Base-by-base conservation (phyloP, 2,113 vertebrate genomes). In the Urocolius indicus region DNA sequence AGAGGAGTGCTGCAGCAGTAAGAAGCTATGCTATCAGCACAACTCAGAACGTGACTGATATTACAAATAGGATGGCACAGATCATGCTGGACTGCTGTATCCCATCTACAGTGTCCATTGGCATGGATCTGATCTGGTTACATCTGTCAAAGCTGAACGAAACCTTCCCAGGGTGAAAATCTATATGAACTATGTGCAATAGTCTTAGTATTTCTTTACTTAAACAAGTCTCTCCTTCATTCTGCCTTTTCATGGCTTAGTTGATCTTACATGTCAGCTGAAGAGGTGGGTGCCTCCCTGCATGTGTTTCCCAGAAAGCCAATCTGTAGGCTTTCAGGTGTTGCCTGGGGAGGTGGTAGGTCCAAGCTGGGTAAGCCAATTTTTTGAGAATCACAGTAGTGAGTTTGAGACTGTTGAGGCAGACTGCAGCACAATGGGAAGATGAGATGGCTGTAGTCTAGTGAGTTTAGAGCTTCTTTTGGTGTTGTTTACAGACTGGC, bases 91-190 rank as follows among this genome's bases (percentile, higher is more conserved):
- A 30, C 26, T 84, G 20, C 34, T 68, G 20, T 55, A 17, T 73
- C 16, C 17, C 7, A 13, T 34, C 26, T 48, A 38, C 26, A n/a
- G 3, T 13, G 6, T 63, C 58, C 4, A 1, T 34, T 34, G 55
- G 32, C 2, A 3, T 65, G 4, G 17, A 43, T 85, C 24, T 45
- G 11, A 58, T 58, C 23, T 41, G 32, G 32, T 55, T 62, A 43
- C 15, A 41, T 52, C 17, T 79, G 26, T 8, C 0, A 3, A 83
- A 79, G 16, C 16, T 52, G 34, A 72, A 52, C 1, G 0, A 63
- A 83, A 36, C 23, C 45, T 38, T 79, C 34, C 16, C 23, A 48
- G 49, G 18, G 55, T 16, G 29, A 94, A 59, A 67, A 48, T 21
- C 9, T 38, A 2, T 3, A 3, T 69, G 19, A 82, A 38, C 13